A percentile compares a stretch with the other conserved stretches of the same genome.
Evolutionary conservation across 2,888 invertebrate genomes (phyloP).

Genomic region (Thysanoteuthis rhombus): DNA sequence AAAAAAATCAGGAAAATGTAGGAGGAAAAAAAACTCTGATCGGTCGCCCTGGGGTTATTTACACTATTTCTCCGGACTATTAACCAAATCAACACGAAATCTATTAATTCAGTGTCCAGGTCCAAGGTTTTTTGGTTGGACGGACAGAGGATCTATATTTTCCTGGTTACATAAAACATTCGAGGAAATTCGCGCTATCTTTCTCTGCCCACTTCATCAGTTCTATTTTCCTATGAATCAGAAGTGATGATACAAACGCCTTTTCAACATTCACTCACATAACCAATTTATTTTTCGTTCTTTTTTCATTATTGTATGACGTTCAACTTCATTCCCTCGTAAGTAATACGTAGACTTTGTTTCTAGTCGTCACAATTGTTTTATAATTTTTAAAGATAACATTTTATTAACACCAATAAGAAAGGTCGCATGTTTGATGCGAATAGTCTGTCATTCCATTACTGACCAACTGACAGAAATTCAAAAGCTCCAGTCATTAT

Average conservation of each 20-base stretch:
- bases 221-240: neutral
- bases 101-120: neutral
- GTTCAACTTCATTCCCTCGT: neutral
- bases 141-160: neutral
- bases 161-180: neutral
- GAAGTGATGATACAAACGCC: neutral
- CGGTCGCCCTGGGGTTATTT: neutral
- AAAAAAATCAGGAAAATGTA: neutral
- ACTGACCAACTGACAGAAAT: too few relatives aligned
- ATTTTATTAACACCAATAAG: too few relatives aligned
- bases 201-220: neutral
- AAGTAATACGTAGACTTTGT: neutral
- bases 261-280: neutral
- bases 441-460: too few relatives aligned
- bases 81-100: neutral
- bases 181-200: neutral
- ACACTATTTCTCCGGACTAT: neutral
- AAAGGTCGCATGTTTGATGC: too few relatives aligned
- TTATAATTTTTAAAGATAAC: too few relatives aligned
- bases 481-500: neutral
- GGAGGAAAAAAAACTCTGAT: neutral
- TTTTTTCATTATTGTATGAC: neutral
- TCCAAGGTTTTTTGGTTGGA: neutral
- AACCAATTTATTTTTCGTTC: neutral
- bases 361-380: too few relatives aligned